Base-by-base conservation (phyloP, 2,797 vertebrate genomes). In the Eutrigla gurnardus region DNA sequence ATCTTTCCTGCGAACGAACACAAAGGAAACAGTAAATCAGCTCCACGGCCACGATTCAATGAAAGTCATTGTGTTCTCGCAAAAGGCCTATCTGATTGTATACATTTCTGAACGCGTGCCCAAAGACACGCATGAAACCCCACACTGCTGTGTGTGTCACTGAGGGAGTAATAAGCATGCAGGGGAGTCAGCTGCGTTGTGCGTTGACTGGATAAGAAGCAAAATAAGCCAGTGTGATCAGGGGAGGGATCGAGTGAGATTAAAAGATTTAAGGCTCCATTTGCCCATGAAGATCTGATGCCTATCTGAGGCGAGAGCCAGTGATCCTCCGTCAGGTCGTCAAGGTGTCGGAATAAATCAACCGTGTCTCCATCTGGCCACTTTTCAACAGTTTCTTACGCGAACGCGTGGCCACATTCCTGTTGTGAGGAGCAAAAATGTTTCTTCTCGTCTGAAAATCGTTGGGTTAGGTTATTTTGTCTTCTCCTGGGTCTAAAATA, bases 201-300 rank as follows among this genome's bases (percentile, higher is more conserved):
- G 84, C 73, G 32, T 60, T 70, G 88, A 89, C 88, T 81, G 84
- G 83, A 92, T 92, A 72, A 84, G 88, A 91, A 84, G 86, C 50
- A 45, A 87, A 91, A 89, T 92, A 92, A 93, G 90, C 88, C 87
- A 14, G 70, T 77, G 70, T 71, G 88, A 93, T 91, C 86, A 84
- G 82, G 81, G 76, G 64, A 88, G 84, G 86, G 91, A 90, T 92
- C 65, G 81, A 87, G 84, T 61, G 77, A 92, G 92, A 92, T 92
- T 93, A 92, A 92, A 91, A 91, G 92, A 90, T 88, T 90, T 91
- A 88, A 91, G 83, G 77, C 91, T 92, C 90, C 90, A 92, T 94
- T 92, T 92, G 89, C 77, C 89, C 85, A 92, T 92, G 86, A 91
- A 92, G 91, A 92, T 93, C 82, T 92, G 88, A 91, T 87, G 80